phyloP scores from a whole-genome alignment of 2,113 vertebrate genomes.

The Nothocercus nigrocapillus region DNA sequence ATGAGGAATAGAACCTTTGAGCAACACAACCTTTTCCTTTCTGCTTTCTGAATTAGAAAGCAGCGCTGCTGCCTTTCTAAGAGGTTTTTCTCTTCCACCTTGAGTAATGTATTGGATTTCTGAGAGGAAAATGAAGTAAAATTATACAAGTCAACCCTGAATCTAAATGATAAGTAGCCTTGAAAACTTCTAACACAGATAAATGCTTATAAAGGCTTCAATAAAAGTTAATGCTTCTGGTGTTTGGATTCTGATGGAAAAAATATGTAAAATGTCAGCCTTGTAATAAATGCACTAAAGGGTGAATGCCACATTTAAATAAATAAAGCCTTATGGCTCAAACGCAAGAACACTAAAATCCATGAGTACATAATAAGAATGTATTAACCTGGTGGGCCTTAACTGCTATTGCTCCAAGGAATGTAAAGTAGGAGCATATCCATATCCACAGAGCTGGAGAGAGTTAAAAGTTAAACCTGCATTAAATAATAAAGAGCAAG shows the following conservation, averaged over 20 bases:
- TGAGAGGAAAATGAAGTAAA: not conserved
- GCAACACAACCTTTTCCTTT: not conserved
- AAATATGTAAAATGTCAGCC: conserved; percentile 50
- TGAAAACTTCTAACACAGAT: conserved; percentile 40
- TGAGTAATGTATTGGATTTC: not conserved
- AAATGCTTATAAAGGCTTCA: conserved; percentile 45
- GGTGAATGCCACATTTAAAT: conserved; percentile 66
- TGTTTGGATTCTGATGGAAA: conserved; percentile 17
- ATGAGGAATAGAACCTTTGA: not conserved
- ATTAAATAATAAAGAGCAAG: not conserved
- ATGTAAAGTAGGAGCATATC: not conserved
- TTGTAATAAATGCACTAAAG: conserved; percentile 58
- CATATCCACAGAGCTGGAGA: not conserved
- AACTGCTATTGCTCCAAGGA: conserved; percentile 6
- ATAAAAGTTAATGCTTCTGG: conserved; percentile 62
- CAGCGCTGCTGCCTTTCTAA: not conserved
- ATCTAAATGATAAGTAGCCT: conserved; percentile 9
- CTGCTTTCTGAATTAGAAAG: not conserved
- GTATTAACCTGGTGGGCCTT: conserved; percentile 39
- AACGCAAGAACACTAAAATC: conserved; percentile 50
- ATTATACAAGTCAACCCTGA: not conserved
- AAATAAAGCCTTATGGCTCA: conserved; percentile 58
- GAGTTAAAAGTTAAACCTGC: not conserved
- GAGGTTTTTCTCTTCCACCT: not conserved
- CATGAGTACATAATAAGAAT: not conserved